Base-by-base conservation (phyloP, 1,140 invertebrate species). In the Oedothorax gibbosus region DNA sequence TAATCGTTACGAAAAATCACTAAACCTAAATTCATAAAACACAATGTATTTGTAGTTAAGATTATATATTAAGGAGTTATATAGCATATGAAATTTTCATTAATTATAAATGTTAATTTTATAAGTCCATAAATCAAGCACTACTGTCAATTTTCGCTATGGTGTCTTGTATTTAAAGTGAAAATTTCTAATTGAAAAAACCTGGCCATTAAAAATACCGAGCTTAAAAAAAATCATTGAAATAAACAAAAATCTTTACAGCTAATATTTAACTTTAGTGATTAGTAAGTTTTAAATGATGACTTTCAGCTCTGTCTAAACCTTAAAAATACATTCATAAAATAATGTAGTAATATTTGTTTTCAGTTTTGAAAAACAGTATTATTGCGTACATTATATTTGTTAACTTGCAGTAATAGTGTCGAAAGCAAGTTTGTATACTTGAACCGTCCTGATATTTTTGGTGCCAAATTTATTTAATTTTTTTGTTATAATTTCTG, bases 391-490 rank as follows among this genome's bases (percentile, higher is more conserved):
- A 77, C 57, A 20, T 75, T 62, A 79, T 68, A 68, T 79, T 66
- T 79, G 11, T 79, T 79, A 57, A 60, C 72, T 75, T 75, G 72
- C 72, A n/a, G 1, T 75, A 21, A 79, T 79, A n/a, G n/a, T 66
- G n/a, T 68, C 35, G 7, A 54, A 66, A 20, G 49, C 21, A 79
- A 54, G 64, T 56, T 54, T 79, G 64, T 79, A 56, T 75, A 76
- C 71, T 75, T 53, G 64, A 84, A 84, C 81, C 81, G 81, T 84
- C 81, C 81, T 75, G 56, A 64, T 11, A 11, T 11, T 84, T 84
- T 84, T 84, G 81, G 81, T 84, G 81, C 81, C 81, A 84, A 84
- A 84, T 84, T 84, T 84, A 82, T 84, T 84, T 75, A 8, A 73
- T 66, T 79, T 65, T 66, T 21, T 79, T 75, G 18, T 75, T 72